A percentile compares a stretch with the other conserved stretches of the same genome.
These are phyloP conservation scores for Spheniscus humboldti DNA, from an alignment of 2,797 vertebrate genomes.

Conservation along the genomic window DNA sequence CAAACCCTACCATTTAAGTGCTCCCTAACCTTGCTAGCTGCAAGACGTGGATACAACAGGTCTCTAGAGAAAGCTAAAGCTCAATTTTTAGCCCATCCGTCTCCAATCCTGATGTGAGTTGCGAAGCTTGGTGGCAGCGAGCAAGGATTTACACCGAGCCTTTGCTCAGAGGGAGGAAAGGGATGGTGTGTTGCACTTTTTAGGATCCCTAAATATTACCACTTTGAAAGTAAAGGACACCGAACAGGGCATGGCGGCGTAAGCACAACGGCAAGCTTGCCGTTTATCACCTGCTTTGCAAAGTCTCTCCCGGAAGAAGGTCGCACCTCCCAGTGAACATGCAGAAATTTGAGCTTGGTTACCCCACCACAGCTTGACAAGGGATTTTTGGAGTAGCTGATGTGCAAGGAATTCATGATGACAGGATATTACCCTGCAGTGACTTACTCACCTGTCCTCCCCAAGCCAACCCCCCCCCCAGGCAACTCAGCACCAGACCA, in stretches of 20 bases:
- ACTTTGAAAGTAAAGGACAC: neutral
- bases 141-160: accelerated
- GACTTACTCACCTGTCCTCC: neutral
- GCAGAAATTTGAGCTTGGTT: accelerated
- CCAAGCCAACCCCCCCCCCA: accelerated
- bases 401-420: accelerated
- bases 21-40: neutral
- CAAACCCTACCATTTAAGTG: neutral
- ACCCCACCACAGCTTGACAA: neutral
- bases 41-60: neutral
- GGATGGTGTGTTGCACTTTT: neutral
- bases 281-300: accelerated
- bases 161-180: neutral
- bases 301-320: neutral
- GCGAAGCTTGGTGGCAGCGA: neutral
- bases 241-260: accelerated
- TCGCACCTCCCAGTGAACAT: neutral
- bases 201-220: neutral
- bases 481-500: neutral
- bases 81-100: neutral
- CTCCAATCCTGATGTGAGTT: accelerated
- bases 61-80: neutral
- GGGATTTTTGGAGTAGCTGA: neutral
- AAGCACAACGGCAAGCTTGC: neutral
- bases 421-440: neutral